Conservation (phyloP, 2,888 invertebrate species). For the Acleris sparsana region DNA sequence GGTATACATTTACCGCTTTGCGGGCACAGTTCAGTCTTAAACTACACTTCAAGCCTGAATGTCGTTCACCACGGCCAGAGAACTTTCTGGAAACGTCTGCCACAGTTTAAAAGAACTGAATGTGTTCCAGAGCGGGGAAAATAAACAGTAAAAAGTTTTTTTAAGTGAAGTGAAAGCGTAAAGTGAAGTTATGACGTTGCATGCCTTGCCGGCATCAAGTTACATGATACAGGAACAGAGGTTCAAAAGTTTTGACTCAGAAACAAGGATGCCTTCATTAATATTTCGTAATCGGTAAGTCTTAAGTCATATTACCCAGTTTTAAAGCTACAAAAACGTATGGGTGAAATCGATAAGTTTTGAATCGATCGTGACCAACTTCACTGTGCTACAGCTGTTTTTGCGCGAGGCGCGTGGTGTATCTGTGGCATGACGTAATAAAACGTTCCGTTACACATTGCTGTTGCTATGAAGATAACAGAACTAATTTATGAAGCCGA, state of each 20-base stretch:
- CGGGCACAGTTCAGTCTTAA: slow-evolving; percentile 62
- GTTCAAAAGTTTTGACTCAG: slow-evolving; percentile 73
- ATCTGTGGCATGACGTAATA: slow-evolving; percentile 7
- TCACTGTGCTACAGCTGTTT: slow-evolving; percentile 43
- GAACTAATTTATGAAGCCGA: no score
- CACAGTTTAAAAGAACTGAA: slow-evolving; percentile 53
- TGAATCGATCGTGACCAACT: slow-evolving; percentile 46
- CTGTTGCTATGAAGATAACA: neutral
- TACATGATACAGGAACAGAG: slow-evolving; percentile 76
- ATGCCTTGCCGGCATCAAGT: slow-evolving; percentile 76
- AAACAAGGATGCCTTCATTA: slow-evolving; percentile 84
- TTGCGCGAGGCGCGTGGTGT: slow-evolving; percentile 30
- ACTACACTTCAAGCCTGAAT: slow-evolving; percentile 67
- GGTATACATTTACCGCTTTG: slow-evolving; percentile 52
- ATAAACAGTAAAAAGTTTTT: slow-evolving; percentile 55
- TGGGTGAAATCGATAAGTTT: slow-evolving; percentile 52
- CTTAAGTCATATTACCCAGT: slow-evolving; percentile 48
- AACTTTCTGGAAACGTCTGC: slow-evolving; percentile 51
- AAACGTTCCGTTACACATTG: slow-evolving; percentile 24
- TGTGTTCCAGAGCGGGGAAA: slow-evolving; percentile 61
- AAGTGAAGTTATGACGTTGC: slow-evolving; percentile 82
- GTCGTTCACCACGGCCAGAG: slow-evolving; percentile 60
- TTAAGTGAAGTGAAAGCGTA: slow-evolving; percentile 62
- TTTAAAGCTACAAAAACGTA: slow-evolving; percentile 51
- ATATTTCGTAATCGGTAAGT: slow-evolving; percentile 86